Conservation (phyloP, 2,888 invertebrate species). For the Erebia ligea region DNA sequence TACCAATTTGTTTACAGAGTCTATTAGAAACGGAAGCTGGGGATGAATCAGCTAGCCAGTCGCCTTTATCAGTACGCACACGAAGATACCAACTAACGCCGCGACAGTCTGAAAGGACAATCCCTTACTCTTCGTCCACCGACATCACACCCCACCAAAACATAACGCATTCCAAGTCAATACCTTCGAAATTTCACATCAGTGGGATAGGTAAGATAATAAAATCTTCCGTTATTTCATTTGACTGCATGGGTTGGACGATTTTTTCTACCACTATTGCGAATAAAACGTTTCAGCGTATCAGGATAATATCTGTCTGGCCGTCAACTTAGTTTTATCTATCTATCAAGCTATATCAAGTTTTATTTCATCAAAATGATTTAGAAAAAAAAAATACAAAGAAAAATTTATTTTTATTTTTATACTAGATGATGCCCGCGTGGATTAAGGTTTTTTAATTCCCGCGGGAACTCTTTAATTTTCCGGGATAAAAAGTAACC, state of each 20-base stretch:
- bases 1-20: conserved; percentile 83
- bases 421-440: too few relatives aligned
- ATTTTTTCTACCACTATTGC: neutral
- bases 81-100: conserved; percentile 91
- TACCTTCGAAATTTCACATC: conserved; percentile 81
- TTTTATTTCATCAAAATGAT: too few relatives aligned
- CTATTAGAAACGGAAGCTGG: conserved; percentile 90
- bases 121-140: conserved; percentile 85
- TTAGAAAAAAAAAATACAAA: too few relatives aligned
- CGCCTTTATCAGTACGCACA: conserved; percentile 89
- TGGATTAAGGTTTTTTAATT: too few relatives aligned
- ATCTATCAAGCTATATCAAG: too few relatives aligned
- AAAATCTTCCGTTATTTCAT: neutral
- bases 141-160: conserved; percentile 88
- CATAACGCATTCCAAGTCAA: conserved; percentile 78
- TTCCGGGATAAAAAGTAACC: too few relatives aligned
- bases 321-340: too few relatives aligned
- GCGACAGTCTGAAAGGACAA: conserved; percentile 91
- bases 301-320: too few relatives aligned
- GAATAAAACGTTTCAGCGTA: neutral
- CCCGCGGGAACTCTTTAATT: too few relatives aligned
- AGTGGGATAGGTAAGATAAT: conserved; percentile 86
- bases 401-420: too few relatives aligned
- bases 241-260: neutral
- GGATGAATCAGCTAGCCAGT: conserved; percentile 91